phyloP scores from a whole-genome alignment of 2,113 vertebrate species.

The Platysternon megacephalum region DNA sequence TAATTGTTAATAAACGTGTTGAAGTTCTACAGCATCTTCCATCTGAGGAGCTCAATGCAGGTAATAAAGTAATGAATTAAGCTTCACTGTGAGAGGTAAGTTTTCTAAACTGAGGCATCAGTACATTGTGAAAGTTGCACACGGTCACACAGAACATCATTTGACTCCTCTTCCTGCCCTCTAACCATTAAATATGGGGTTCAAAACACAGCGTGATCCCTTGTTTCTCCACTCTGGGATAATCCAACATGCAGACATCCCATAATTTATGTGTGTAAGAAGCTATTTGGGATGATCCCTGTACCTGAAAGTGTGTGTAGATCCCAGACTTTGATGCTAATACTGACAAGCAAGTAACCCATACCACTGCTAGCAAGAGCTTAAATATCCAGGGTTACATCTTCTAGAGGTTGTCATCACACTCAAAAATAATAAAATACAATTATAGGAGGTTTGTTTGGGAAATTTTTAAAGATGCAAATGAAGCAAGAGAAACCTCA shows the following conservation, averaged over 20 bases:
- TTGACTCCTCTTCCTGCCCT: background rate
- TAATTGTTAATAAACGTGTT: background rate
- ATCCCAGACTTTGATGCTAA: background rate
- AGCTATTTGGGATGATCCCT: background rate
- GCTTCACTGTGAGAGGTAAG: background rate
- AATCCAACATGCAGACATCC: background rate
- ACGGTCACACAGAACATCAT: background rate
- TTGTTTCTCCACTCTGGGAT: background rate
- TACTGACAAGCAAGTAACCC: conserved; percentile 14
- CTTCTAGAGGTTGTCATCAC: background rate
- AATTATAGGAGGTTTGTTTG: conserved; percentile 52
- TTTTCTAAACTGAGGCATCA: background rate
- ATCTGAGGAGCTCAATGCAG: background rate
- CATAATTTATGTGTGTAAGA: background rate
- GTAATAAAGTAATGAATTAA: background rate
- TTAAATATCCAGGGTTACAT: conserved; percentile 39
- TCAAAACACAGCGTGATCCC: background rate
- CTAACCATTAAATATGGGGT: background rate
- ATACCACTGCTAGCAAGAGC: conserved; percentile 14
- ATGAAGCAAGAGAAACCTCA: conserved; percentile 30
- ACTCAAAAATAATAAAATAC: conserved; percentile 13
- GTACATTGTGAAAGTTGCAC: background rate
- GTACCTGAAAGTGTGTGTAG: background rate
- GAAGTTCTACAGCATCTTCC: background rate
- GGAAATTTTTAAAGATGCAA: conserved; percentile 56